A percentile compares a stretch with the other conserved stretches of the same genome.
Evolutionary conservation across 2,113 vertebrate genomes (phyloP).

Genomic region (Pandion haliaetus): DNA sequence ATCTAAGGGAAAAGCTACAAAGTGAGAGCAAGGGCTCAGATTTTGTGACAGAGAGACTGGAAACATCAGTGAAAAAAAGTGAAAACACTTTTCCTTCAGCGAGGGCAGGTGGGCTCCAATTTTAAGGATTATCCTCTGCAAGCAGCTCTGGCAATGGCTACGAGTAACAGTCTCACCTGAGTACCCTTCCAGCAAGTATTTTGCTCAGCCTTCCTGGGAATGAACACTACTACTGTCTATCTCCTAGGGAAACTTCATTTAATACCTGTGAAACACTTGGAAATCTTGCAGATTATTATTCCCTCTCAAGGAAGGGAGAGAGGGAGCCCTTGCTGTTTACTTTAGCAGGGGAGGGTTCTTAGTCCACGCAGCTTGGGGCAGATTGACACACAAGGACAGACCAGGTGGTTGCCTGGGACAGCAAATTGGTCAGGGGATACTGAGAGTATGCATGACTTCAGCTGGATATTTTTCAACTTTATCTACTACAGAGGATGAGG

Average conservation of each 20-base stretch:
- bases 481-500: neutral
- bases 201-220: neutral
- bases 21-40: neutral
- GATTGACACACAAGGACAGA: neutral
- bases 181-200: neutral
- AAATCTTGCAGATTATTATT: neutral
- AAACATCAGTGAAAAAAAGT: neutral
- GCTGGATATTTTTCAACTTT: neutral
- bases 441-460: neutral
- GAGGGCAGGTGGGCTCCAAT: neutral
- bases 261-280: neutral
- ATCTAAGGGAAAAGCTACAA: neutral
- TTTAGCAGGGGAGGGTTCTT: neutral
- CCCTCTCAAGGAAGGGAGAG: neutral
- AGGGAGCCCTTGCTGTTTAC: neutral
- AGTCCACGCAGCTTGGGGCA: neutral
- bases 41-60: neutral
- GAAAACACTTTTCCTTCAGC: neutral
- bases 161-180: accelerated
- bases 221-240: neutral
- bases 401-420: neutral
- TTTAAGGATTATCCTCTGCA: neutral
- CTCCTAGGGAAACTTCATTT: neutral
- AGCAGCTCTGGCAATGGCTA: neutral
- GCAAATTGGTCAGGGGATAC: neutral